Evolutionary conservation across 2,888 invertebrate genomes (phyloP).

Genomic region (Homarus gammarus): DNA sequence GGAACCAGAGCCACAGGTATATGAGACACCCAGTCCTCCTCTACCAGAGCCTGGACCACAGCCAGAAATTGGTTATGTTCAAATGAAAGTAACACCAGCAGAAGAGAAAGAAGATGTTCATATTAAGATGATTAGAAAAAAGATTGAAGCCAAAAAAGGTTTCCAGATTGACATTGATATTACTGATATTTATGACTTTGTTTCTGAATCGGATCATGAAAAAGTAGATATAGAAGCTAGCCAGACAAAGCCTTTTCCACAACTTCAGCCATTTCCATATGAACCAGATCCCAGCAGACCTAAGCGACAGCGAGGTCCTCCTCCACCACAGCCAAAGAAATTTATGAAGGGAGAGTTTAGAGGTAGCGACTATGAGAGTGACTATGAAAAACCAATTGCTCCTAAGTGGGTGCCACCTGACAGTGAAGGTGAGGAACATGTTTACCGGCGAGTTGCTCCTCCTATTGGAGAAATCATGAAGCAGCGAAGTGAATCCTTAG

Average conservation of each 20-base stretch:
- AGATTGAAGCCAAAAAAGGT: slow-evolving; percentile 61
- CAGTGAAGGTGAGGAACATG: slow-evolving; percentile 82
- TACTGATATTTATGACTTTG: slow-evolving; percentile 68
- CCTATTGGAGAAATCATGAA: slow-evolving; percentile 33
- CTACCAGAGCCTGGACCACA: slow-evolving; percentile 67
- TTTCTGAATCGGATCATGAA: slow-evolving; percentile 68
- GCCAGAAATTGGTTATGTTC: slow-evolving; percentile 61
- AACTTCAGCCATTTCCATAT: slow-evolving; percentile 81
- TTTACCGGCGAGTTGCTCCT: slow-evolving; percentile 83
- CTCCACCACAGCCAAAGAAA: slow-evolving; percentile 84
- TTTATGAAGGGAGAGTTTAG: slow-evolving; percentile 85
- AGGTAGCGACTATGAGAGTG: slow-evolving; percentile 87
- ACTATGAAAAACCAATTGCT: slow-evolving; percentile 83
- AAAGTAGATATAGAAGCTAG: slow-evolving; percentile 53
- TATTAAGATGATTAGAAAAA: slow-evolving; percentile 61
- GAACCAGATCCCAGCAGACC: slow-evolving; percentile 80
- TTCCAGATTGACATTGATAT: slow-evolving; percentile 72
- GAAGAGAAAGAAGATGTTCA: slow-evolving; percentile 66
- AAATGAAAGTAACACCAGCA: background rate
- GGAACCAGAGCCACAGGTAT: slow-evolving; percentile 37
- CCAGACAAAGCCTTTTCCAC: slow-evolving; percentile 80
- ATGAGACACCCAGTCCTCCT: slow-evolving; percentile 59
- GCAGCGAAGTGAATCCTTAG: slow-evolving; percentile 53
- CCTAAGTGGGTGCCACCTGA: slow-evolving; percentile 84
- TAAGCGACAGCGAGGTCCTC: slow-evolving; percentile 78